Evolutionary conservation across 2,797 vertebrate species (phyloP), one percentile per base, ranked within the genome.

Genomic region (Varecia variegata): DNA sequence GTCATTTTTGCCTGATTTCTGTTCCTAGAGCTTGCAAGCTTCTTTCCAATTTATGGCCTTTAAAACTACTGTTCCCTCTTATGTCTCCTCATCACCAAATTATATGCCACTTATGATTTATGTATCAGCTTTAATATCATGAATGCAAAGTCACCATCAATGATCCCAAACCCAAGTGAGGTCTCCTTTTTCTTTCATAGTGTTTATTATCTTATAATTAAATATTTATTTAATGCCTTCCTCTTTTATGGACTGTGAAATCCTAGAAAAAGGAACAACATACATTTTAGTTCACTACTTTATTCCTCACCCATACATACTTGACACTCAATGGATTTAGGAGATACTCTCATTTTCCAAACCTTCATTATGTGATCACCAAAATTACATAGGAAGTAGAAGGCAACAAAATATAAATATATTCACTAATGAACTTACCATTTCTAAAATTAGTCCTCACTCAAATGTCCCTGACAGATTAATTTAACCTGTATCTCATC

Each of bases 331-430:
- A 15, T 89, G 18, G 23, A 82, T 73, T 85, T 6, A 92, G n/a
- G 60, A 88, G n/a, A 80, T 52, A 76, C 27, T 71, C 35, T 89
- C 65, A 70, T 67, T 88, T 85, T n/a, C 56, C 88, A 92, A 93
- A 93, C 65, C 95, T n/a, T 94, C 60, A 89, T 73, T 60, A 45
- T 21, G 7, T 56, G 43, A 91, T 74, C 45, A 35, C 70, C 62
- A 93, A 92, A 93, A 92, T 86, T 86, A 93, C 7, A 80, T 0
- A 92, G 50, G 20, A 92, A 86, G 13, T 93, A 10, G 92, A 94
- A 93, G 27, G 4, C 20, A 50, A 58, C 12, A 94, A 83, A 52
- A 81, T 84, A 54, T 52, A 47, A 95, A 88, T 95, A 73, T 38
- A 89, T 50, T 92, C 67, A 87, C 23, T 94, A 88, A 71, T 60